Conservation (phyloP, 1,140 invertebrate species). For the Paralvinella palmiformis region DNA sequence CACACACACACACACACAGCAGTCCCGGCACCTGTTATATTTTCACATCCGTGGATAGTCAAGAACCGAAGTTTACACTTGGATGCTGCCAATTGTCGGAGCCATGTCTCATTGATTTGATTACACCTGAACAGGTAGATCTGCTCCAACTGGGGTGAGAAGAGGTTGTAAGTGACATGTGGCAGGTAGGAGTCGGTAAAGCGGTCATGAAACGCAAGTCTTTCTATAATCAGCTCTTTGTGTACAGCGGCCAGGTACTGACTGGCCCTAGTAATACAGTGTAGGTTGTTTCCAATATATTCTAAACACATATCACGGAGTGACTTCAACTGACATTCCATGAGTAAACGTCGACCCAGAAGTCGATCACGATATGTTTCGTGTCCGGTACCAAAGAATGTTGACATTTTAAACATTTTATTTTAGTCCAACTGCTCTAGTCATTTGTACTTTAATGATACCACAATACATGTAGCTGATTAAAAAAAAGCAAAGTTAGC, state of each 20-base stretch:
- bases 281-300: neutral
- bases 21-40: slow-evolving; percentile 29
- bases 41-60: slow-evolving; percentile 24
- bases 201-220: slow-evolving; percentile 32
- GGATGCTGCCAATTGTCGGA: slow-evolving; percentile 24
- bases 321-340: slow-evolving; percentile 14
- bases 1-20: too few relatives aligned
- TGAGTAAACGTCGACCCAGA: too few relatives aligned
- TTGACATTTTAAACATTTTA: too few relatives aligned
- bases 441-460: too few relatives aligned
- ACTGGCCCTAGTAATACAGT: slow-evolving; percentile 24
- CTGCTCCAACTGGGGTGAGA: slow-evolving; percentile 23
- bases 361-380: too few relatives aligned
- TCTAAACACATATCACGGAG: neutral
- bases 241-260: slow-evolving; percentile 27
- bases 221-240: slow-evolving; percentile 34
- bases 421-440: too few relatives aligned
- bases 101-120: slow-evolving; percentile 30
- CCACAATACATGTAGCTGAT: too few relatives aligned
- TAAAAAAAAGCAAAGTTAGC: too few relatives aligned
- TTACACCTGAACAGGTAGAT: slow-evolving; percentile 32
- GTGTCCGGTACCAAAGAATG: too few relatives aligned
- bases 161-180: slow-evolving; percentile 28
- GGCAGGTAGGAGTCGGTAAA: slow-evolving; percentile 25
- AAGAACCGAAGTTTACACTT: slow-evolving; percentile 27